A percentile compares a stretch with the other conserved stretches of the same genome.
These are phyloP conservation scores for Spea hammondii DNA, from an alignment of 2,797 vertebrate genomes.

Conservation along the genomic window DNA sequence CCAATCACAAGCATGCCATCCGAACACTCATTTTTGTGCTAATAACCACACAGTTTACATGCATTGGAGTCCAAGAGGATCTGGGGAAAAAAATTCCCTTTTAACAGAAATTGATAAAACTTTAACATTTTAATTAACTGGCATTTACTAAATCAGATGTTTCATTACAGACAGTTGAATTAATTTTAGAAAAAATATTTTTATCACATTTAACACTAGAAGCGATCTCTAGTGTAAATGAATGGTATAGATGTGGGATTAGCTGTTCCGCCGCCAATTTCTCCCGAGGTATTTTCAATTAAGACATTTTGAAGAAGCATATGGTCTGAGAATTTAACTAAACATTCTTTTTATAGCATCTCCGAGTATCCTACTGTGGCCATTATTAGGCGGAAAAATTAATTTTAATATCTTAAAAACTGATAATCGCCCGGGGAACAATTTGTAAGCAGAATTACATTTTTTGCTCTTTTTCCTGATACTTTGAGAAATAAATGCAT, in stretches of 20 bases:
- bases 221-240: not conserved
- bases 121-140: not conserved
- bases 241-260: not conserved
- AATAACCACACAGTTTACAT: no score
- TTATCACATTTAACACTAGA: not conserved
- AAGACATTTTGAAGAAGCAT: constrained; percentile 21
- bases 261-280: not conserved
- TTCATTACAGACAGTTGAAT: constrained; percentile 14
- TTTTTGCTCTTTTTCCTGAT: no score
- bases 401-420: not conserved
- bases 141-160: not conserved
- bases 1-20: no score
- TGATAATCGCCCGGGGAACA: no score
- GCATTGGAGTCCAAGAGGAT: no score
- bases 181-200: constrained; percentile 7
- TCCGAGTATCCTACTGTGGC: not conserved
- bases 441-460: no score
- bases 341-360: not conserved
- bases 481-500: no score
- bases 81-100: no score
- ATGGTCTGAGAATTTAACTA: constrained; percentile 8
- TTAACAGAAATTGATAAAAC: no score
- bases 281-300: not conserved
- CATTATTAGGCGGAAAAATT: not conserved
- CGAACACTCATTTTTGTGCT: no score